Base-by-base conservation (phyloP, 1,140 invertebrate species). In the Monomorium pharaonis region DNA sequence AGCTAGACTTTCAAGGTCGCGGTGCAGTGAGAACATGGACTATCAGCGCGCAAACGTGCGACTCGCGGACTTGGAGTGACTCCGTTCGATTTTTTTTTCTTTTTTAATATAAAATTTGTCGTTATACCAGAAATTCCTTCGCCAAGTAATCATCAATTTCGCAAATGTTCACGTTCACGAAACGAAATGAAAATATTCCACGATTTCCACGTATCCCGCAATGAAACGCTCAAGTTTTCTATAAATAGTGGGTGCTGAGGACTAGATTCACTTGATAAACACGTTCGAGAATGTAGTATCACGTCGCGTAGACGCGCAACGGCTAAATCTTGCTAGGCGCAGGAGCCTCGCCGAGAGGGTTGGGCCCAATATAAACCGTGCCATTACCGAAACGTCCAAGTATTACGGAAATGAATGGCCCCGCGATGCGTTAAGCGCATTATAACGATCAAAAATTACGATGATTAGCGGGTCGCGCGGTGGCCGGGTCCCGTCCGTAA, bases 351-450 rank as follows among this genome's bases (percentile, higher is more conserved):
- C 51, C 24, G 85, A 33, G 47, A n/a, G 18, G 44, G 1, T 18
- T 14, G 56, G 56, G 14, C 27, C 10, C 47, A 18, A 30, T 80
- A 18, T 42, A n/a, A n/a, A 76, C 37, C 30, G 78, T 84, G 33
- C 69, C 47, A 88, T 88, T 88, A 88, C 44, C 24, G 44, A 37
- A 81, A 42, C 37, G 49, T 44, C 47, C 30, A 86, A 42, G 84
- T 51, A 81, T 87, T 69, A 88, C 85, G 76, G 86, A 87, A 88
- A 87, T 65, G 56, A 87, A 74, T 24, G 33, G 54, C 16, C 33
- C n/a, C 86, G n/a, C 37, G 18, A 42, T 62, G 51, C 70, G 69
- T 87, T 88, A 75, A 88, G 54, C 77, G 69, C 44, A 69, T 84
- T 76, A 67, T 76, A 84, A 88, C 69, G 69, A 87, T 77, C 67